Percentiles rank a stretch among this genome's conserved stretches.
Evolutionary conservation across 2,113 vertebrate genomes (phyloP).

Genomic region (Mastomys natalensis): DNA sequence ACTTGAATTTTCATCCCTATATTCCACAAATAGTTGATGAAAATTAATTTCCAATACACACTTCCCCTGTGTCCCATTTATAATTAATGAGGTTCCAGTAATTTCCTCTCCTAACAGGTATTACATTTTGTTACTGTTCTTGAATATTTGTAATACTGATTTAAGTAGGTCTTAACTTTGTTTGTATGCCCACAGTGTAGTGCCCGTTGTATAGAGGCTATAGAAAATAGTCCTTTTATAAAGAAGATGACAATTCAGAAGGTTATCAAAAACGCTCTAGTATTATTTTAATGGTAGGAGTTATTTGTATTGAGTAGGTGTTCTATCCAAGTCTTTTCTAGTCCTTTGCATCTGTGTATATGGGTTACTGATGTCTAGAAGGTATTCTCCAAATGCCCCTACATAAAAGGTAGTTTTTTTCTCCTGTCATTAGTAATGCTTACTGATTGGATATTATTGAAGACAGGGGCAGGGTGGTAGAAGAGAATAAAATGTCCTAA

Average conservation of each 20-base stretch:
- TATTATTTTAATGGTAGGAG: constrained; percentile 36
- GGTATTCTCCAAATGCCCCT: constrained; percentile 37
- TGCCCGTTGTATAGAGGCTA: constrained; percentile 11
- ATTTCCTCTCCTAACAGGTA: background rate
- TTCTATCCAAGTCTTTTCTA: constrained; percentile 26
- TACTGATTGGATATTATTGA: constrained; percentile 5
- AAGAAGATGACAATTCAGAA: constrained; percentile 22
- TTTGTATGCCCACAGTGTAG: background rate
- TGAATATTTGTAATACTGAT: constrained; percentile 56
- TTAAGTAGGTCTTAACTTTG: constrained; percentile 18
- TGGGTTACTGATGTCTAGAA: constrained; percentile 15
- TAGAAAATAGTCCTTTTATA: constrained; percentile 25
- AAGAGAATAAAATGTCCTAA: background rate
- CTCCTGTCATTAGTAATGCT: background rate
- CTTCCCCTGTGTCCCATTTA: constrained; percentile 41
- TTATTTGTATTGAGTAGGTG: constrained; percentile 2
- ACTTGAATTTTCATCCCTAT: constrained; percentile 9
- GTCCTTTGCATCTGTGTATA: background rate
- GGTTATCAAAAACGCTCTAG: constrained; percentile 45
- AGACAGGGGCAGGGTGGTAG: background rate
- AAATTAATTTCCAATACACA: constrained; percentile 53
- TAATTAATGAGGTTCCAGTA: constrained; percentile 42
- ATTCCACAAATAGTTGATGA: constrained; percentile 15
- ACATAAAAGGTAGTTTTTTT: constrained; percentile 31
- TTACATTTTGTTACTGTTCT: constrained; percentile 33